Evolutionary conservation across 2,888 invertebrate genomes (phyloP), one percentile per base, ranked within the genome.

Genomic region (Steinernema hermaphroditum): DNA sequence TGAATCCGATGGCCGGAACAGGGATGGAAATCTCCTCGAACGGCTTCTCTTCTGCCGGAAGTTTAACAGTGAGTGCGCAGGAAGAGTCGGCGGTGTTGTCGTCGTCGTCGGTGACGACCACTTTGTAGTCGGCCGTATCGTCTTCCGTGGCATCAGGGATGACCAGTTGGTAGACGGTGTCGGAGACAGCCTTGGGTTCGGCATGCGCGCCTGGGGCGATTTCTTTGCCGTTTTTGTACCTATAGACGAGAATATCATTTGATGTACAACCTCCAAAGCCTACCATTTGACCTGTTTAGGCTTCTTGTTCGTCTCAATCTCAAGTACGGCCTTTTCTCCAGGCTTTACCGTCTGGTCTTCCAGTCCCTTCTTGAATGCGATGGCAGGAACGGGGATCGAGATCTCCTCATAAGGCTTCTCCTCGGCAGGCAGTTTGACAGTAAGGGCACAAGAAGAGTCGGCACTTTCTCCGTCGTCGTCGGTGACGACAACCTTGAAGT

Each of bases 231-330:
- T 88, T 86, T 74, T 87, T 87, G 77, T 86, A 81, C 96, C 96
- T 46, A 96, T n/a, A n/a, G n/a, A n/a, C n/a, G n/a, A n/a, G n/a
- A n/a, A n/a, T n/a, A n/a, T n/a, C n/a, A n/a, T 84, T 91, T 92
- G 22, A 96, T 91, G 75, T 16, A 50, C n/a, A 24, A 9, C 44
- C n/a, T n/a, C 62, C 54, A 54, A 54, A 27, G 27, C 4, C 54
- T 54, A 91, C 95, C 95, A 96, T 84, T 91, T 92, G 22, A 95
- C 91, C 74, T 91, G 91, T 75, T 91, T 91, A 0, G 94, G 94
- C 83, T 92, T 93, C 0, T 93, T 92, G 87, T 93, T 91, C 0
- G 93, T 90, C 84, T 92, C 77, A 0, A 80, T 75, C 37, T 76
- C 75, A 16, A 95, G 88, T 75, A 92, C 92, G 49, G 94, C 89